phyloP scores from a whole-genome alignment of 2,797 vertebrate genomes.

The Rhinogobio ventralis region DNA sequence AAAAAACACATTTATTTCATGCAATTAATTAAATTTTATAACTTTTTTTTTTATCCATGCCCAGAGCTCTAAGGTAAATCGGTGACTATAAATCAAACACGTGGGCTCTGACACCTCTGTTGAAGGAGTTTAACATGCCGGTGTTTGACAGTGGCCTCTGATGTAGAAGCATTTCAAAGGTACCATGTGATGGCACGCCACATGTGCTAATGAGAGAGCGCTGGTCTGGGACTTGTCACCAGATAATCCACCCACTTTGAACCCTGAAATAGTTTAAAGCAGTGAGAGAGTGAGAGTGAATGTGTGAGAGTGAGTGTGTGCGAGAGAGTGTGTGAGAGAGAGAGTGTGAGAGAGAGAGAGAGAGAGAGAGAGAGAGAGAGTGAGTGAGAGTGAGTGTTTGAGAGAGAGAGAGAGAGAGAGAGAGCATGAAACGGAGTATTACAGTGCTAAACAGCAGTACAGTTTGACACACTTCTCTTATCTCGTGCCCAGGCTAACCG shows the following conservation, averaged over 20 bases:
- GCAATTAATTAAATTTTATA: not conserved
- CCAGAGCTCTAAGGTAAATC: not conserved
- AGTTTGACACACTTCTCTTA: slow-evolving; percentile 56
- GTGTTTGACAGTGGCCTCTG: slow-evolving; percentile 19
- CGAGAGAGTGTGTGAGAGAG: no score
- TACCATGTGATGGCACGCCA: slow-evolving; percentile 33
- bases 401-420: slow-evolving; percentile 15
- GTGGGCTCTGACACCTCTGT: slow-evolving; percentile 7
- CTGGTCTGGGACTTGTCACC: slow-evolving; percentile 47
- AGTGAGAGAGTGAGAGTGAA: not conserved
- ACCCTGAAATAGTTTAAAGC: slow-evolving; percentile 23
- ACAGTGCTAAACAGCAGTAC: slow-evolving; percentile 34
- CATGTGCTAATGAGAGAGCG: slow-evolving; percentile 48
- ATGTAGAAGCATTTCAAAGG: slow-evolving; percentile 36
- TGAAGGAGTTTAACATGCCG: not conserved
- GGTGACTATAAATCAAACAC: slow-evolving; percentile 19
- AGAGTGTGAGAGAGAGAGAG: slow-evolving; percentile 14
- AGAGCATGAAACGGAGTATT: slow-evolving; percentile 21
- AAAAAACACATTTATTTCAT: slow-evolving; percentile 2
- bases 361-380: slow-evolving; percentile 1
- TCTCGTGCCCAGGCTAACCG: slow-evolving; percentile 48
- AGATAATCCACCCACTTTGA: slow-evolving; percentile 40
- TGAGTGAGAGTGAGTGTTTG: slow-evolving; percentile 9
- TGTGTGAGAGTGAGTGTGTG: no score
- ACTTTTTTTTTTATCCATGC: not conserved